Evolutionary conservation across 2,797 vertebrate genomes (phyloP), one percentile per base, ranked within the genome.

Genomic region (Fundulus diaphanus): DNA sequence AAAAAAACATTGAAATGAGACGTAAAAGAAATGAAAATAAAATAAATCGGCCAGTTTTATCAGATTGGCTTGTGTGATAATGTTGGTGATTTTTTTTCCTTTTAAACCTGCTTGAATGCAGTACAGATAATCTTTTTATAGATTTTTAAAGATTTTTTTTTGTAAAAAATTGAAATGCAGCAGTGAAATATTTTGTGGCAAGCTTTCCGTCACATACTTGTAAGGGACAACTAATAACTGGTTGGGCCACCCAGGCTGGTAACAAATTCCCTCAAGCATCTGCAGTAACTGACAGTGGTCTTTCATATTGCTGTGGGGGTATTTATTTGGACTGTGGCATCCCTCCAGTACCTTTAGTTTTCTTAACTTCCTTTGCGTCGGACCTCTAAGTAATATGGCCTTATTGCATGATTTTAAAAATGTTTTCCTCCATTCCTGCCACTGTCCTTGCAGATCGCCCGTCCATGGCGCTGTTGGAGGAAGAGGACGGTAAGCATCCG

Each of bases 401-500:
- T 40, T n/a, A 24, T 40, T 40, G 22, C 2, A 40, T 40, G 35
- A 29, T 20, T 44, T 80, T 76, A n/a, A n/a, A n/a, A n/a, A n/a
- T 77, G 20, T 3, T 72, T 11, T 18, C 61, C 7, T 61, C 1
- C 44, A 31, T 18, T 79, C 8, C 31, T 78, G 24, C 27, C 66
- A 2, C 70, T 82, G 13, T 85, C 40, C 71, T 65, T 35, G 59
- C 78, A 94, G 94, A 94, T 82, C 94, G 94, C 52, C 92, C 92
- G 0, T 94, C 93, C 24, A 93, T 94, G 92, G 83, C 88, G 0
- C 76, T 94, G 69, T 57, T 94, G 76, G 94, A 94, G 0, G 94
- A 93, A 33, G 93, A 94, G 78, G 93, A 94, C 15, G 84, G 90
- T 7, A 92, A 94, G 70, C 92, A 93, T 78, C 94, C 93, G 0